A percentile compares a stretch with the other conserved stretches of the same genome.
Conservation (phyloP, 1,140 invertebrate species). For the Ylistrum balloti region DNA sequence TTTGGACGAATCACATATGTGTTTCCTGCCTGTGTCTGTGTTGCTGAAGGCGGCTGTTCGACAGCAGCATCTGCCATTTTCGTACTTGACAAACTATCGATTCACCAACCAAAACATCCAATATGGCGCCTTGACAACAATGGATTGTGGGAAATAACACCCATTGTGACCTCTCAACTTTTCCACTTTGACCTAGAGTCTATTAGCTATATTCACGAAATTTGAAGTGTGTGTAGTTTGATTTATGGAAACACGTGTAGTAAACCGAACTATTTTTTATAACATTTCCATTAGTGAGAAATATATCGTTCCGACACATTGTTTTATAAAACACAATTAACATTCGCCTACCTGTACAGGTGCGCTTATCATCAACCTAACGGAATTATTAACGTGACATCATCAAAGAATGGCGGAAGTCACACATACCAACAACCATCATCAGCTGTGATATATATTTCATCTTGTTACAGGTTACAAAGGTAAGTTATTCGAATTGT, state of each 20-base stretch:
- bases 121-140: slow-evolving; percentile 65
- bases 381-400: slow-evolving; percentile 18
- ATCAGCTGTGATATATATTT: slow-evolving; percentile 18
- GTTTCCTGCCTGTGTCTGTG: slow-evolving; percentile 61
- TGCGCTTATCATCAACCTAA: slow-evolving; percentile 41
- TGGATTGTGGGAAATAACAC: slow-evolving; percentile 52
- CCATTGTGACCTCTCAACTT: slow-evolving; percentile 45
- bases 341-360: slow-evolving; percentile 5
- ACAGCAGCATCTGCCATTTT: slow-evolving; percentile 59
- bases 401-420: slow-evolving; percentile 46
- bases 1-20: slow-evolving; percentile 78
- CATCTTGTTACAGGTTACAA: background rate
- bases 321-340: background rate
- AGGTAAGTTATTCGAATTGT: background rate
- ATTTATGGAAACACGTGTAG: background rate
- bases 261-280: background rate
- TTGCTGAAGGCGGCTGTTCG: slow-evolving; percentile 55
- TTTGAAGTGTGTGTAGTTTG: background rate
- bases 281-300: background rate
- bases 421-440: slow-evolving; percentile 8
- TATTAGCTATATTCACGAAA: background rate
- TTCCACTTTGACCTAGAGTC: slow-evolving; percentile 55
- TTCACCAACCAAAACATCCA: slow-evolving; percentile 59
- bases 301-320: background rate
- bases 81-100: slow-evolving; percentile 46